Evolutionary conservation across 2,797 vertebrate species (phyloP).

Genomic region (Taenioides sp.): DNA sequence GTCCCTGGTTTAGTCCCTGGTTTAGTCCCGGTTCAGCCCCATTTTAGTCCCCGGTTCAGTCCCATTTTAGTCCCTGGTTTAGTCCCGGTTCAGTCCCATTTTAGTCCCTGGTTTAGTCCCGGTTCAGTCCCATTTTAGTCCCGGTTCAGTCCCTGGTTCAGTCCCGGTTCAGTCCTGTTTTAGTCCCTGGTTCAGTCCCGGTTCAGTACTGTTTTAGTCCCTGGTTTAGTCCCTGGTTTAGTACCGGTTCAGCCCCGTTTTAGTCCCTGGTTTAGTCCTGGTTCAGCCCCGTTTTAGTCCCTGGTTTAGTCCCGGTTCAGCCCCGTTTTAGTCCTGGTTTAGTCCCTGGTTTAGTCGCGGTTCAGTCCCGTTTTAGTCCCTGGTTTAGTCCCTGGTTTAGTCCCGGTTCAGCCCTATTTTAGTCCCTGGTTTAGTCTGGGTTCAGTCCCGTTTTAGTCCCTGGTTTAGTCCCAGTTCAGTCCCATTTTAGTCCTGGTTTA

Average conservation of each 20-base stretch:
- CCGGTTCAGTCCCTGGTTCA: too few species aligned
- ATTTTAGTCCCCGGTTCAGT: not conserved
- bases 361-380: not conserved
- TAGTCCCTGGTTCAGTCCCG: too few species aligned
- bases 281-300: not conserved
- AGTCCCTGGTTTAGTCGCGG: not conserved
- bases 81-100: too few species aligned
- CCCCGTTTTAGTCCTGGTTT: not conserved
- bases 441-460: not conserved
- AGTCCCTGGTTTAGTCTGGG: not conserved
- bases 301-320: not conserved
- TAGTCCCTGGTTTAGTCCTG: not conserved
- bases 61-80: not conserved
- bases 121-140: not conserved
- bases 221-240: not conserved
- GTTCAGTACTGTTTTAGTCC: not conserved
- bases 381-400: too few species aligned
- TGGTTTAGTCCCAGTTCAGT: too few species aligned
- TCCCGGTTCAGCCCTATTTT: not conserved
- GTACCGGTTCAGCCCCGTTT: too few species aligned
- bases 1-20: too few species aligned
- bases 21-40: not conserved
- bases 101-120: not conserved
- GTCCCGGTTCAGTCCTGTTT: too few species aligned
- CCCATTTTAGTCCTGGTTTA: not conserved